Conservation (phyloP, 2,797 vertebrate genomes). For the Tenualosa ilisha region DNA sequence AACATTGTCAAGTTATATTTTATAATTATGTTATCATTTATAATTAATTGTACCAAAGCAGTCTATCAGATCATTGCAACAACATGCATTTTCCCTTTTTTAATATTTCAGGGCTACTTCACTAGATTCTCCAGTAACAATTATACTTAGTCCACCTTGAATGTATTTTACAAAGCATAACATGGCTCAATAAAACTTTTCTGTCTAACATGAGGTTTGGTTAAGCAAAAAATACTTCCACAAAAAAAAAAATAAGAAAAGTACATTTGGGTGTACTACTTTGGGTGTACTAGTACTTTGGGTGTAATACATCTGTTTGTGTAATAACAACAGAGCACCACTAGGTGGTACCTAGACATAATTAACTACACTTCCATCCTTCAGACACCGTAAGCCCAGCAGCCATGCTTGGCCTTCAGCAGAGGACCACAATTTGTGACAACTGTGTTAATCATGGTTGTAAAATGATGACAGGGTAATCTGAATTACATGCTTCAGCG, state of each 20-base stretch:
- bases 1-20: background rate
- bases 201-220: background rate
- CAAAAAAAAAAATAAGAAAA: background rate
- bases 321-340: background rate
- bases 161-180: background rate
- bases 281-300: background rate
- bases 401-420: background rate
- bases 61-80: background rate
- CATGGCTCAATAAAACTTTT: background rate
- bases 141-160: background rate
- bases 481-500: background rate
- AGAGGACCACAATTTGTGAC: background rate
- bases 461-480: background rate
- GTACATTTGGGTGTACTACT: too few relatives aligned
- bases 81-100: too few relatives aligned
- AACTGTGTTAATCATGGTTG: background rate
- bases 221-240: background rate
- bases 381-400: background rate
- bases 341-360: background rate
- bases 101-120: background rate
- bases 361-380: background rate
- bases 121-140: background rate
- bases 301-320: background rate
- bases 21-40: background rate
- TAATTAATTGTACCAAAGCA: background rate